These are phyloP conservation scores for Nannoperca obscura DNA, from an alignment of 2,797 vertebrate genomes.

Conservation along the genomic window DNA sequence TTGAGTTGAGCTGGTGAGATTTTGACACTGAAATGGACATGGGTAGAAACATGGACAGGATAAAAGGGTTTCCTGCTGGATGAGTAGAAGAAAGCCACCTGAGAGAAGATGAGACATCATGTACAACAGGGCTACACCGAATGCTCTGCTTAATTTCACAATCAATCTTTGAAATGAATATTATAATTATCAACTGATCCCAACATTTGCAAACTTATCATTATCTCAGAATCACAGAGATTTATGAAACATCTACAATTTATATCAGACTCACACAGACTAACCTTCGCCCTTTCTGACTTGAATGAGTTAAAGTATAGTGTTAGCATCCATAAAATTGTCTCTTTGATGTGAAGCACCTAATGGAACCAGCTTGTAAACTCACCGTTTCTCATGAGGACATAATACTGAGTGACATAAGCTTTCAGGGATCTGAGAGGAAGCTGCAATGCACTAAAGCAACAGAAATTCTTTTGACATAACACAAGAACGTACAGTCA, in stretches of 20 bases:
- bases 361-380: not conserved
- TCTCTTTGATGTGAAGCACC: conserved; percentile 29
- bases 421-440: conserved; percentile 33
- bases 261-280: conserved; percentile 14
- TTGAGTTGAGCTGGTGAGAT: conserved; percentile 54
- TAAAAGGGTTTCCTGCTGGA: conserved; percentile 35
- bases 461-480: conserved; percentile 42
- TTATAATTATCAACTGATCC: conserved; percentile 5
- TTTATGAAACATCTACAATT: not conserved
- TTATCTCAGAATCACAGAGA: conserved; percentile 6
- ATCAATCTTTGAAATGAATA: conserved; percentile 1
- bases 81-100: conserved; percentile 70
- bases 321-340: not conserved
- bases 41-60: conserved; percentile 22
- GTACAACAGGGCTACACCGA: conserved; percentile 28
- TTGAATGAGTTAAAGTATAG: not conserved
- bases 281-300: not conserved
- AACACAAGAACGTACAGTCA: conserved; percentile 60
- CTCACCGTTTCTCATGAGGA: not conserved
- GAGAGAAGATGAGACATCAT: conserved; percentile 70
- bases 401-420: conserved; percentile 32
- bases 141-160: conserved; percentile 1
- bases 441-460: conserved; percentile 43
- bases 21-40: conserved; percentile 42
- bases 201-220: not conserved